Evolutionary conservation across 35 echinoderm and acorn worm species (phyloP).

Genomic region (Strongylocentrotus purpuratus): DNA sequence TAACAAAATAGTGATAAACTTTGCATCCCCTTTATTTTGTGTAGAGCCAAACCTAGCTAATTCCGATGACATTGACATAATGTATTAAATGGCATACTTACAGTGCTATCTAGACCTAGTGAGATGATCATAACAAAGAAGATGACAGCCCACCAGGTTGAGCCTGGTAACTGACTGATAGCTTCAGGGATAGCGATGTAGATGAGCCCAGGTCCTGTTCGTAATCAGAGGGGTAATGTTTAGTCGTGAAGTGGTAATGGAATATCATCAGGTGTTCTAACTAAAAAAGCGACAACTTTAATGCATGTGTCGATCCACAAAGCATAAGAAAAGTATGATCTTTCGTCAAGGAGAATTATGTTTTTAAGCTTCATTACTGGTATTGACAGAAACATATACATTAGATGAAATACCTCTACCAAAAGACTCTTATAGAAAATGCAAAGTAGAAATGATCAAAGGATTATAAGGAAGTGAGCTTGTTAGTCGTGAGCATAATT

Average conservation of each 20-base stretch:
- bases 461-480: no score
- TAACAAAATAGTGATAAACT: neutral
- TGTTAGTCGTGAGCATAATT: no score
- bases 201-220: slow-evolving; percentile 71
- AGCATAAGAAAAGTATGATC: no score
- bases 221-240: neutral
- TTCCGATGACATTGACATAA: neutral
- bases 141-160: slow-evolving; percentile 67
- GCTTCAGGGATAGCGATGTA: slow-evolving; percentile 85
- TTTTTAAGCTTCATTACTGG: no score
- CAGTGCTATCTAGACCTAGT: slow-evolving; percentile 87
- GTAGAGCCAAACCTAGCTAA: neutral
- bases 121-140: slow-evolving; percentile 92
- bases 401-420: no score
- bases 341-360: no score
- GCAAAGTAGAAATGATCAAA: no score
- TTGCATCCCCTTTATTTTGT: neutral
- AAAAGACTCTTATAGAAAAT: no score
- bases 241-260: neutral
- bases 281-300: no score
- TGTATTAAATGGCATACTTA: slow-evolving; percentile 53
- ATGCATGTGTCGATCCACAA: no score
- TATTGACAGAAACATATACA: no score
- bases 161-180: slow-evolving; percentile 67
- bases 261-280: neutral